Conservation (phyloP, 1,140 invertebrate genomes). For the Meteorus sp. region DNA sequence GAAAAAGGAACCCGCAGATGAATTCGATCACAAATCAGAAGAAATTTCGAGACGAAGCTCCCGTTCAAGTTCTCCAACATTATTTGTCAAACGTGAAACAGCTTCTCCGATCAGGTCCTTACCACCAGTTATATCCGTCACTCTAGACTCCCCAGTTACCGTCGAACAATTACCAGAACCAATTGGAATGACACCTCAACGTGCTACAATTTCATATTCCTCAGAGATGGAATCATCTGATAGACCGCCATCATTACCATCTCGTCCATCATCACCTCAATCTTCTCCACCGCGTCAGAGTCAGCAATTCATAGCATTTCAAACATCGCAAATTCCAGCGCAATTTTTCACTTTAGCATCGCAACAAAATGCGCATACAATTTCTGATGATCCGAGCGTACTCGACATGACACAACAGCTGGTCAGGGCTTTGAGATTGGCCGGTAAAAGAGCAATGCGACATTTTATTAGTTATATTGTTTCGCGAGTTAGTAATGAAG, state of each 20-base stretch:
- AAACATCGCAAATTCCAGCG: slow-evolving; percentile 42
- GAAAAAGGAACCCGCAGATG: background rate
- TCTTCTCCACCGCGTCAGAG: slow-evolving; percentile 26
- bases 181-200: slow-evolving; percentile 38
- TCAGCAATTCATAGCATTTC: slow-evolving; percentile 41
- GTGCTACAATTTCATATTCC: slow-evolving; percentile 47
- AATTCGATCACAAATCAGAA: background rate
- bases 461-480: slow-evolving; percentile 68
- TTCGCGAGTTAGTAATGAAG: slow-evolving; percentile 59
- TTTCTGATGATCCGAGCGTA: slow-evolving; percentile 40
- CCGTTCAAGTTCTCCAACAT: slow-evolving; percentile 37
- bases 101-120: slow-evolving; percentile 53
- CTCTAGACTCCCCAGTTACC: slow-evolving; percentile 40
- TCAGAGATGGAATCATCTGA: slow-evolving; percentile 28
- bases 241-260: slow-evolving; percentile 32
- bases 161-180: slow-evolving; percentile 13
- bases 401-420: slow-evolving; percentile 68
- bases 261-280: slow-evolving; percentile 25
- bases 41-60: slow-evolving; percentile 35
- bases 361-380: slow-evolving; percentile 11
- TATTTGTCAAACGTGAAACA: slow-evolving; percentile 33
- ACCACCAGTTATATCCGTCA: slow-evolving; percentile 55
- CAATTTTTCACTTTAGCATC: slow-evolving; percentile 40
- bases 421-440: slow-evolving; percentile 65
- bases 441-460: slow-evolving; percentile 65